Evolutionary conservation across 2,113 vertebrate species (phyloP).

Genomic region (Anolis sagrei): DNA sequence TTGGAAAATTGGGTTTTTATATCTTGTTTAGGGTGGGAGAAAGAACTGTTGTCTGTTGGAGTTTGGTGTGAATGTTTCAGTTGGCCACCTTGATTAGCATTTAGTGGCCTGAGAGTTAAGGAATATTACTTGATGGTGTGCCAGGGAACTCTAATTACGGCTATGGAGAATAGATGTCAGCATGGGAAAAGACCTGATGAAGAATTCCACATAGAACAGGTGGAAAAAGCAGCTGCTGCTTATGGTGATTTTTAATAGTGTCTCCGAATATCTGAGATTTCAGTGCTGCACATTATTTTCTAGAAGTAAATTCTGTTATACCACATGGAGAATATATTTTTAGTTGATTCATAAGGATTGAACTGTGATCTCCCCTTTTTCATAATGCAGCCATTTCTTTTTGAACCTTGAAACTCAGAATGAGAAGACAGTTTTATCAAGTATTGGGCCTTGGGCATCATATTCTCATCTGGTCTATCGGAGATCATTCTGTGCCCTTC

Average conservation of each 20-base stretch:
- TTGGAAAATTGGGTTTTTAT: too few relatives aligned
- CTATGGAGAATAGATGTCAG: background rate
- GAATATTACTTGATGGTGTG: background rate
- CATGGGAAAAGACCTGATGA: background rate
- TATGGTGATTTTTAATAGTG: background rate
- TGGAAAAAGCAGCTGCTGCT: background rate
- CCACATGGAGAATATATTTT: background rate
- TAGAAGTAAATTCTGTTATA: background rate
- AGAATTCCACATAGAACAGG: background rate
- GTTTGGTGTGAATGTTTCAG: too few relatives aligned
- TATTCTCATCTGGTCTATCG: background rate
- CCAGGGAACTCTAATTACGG: conserved; percentile 1
- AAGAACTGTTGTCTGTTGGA: too few relatives aligned
- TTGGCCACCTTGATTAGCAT: too few relatives aligned
- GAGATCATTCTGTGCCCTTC: background rate
- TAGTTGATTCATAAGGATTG: too few relatives aligned
- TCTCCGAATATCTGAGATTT: too few relatives aligned
- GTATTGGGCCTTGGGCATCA: background rate
- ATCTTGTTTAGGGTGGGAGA: too few relatives aligned
- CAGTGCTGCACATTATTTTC: background rate
- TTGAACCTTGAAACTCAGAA: background rate
- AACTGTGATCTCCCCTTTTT: too few relatives aligned
- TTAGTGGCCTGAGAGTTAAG: too few relatives aligned
- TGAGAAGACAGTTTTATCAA: background rate
- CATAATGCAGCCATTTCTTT: background rate